phyloP scores from a whole-genome alignment of 2,113 vertebrate genomes.

The Nothocercus julius region DNA sequence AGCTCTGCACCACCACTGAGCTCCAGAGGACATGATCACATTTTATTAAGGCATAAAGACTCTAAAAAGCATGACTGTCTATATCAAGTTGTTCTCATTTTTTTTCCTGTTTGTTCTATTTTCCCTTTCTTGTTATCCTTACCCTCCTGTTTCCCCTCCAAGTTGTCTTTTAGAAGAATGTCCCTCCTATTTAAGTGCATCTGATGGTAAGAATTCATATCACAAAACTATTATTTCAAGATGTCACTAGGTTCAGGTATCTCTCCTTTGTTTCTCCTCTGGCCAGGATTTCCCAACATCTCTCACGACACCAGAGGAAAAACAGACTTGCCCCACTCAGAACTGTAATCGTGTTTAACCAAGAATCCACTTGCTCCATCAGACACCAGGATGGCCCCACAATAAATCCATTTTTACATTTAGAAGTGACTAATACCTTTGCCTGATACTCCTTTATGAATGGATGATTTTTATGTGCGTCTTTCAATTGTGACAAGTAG shows the following conservation, averaged over 20 bases:
- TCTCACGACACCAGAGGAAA: fast-evolving
- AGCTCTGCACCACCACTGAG: fast-evolving
- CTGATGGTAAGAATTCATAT: fast-evolving
- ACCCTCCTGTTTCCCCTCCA: background rate
- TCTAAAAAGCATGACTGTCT: background rate
- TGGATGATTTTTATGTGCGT: conserved; percentile 89
- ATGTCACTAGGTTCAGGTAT: fast-evolving
- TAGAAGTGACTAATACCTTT: conserved; percentile 80
- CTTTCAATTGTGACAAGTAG: conserved; percentile 95
- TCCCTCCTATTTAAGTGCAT: background rate
- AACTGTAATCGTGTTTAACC: fast-evolving
- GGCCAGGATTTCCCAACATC: background rate
- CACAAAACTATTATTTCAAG: background rate
- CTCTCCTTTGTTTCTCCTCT: background rate
- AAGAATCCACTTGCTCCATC: fast-evolving
- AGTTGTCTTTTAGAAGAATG: fast-evolving
- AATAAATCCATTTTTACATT: fast-evolving
- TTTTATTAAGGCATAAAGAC: fast-evolving
- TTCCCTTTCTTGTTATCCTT: background rate
- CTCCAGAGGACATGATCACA: fast-evolving
- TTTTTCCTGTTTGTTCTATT: background rate
- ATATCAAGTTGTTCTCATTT: fast-evolving
- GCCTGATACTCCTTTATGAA: conserved; percentile 93
- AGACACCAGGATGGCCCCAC: fast-evolving
- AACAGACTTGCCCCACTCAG: background rate